Evolutionary conservation across 35 echinoderm and acorn worm species (phyloP).

Genomic region (Apostichopus californicus): DNA sequence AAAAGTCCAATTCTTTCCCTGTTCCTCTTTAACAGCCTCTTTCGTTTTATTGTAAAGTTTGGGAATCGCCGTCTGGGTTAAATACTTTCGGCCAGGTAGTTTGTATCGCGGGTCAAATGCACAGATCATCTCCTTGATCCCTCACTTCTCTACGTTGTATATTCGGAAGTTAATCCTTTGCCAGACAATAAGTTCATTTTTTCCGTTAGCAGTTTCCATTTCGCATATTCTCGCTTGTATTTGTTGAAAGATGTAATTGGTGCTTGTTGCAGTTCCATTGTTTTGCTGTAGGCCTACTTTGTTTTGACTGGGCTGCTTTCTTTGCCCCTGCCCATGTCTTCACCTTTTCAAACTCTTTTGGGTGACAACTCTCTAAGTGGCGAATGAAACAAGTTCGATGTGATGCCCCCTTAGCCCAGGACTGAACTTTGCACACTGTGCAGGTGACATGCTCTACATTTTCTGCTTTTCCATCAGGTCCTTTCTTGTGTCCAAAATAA

Average conservation of each 20-base stretch:
- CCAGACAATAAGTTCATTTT: conserved; percentile 12
- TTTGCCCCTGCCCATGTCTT: background rate
- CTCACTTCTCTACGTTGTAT: background rate
- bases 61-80: conserved; percentile 3
- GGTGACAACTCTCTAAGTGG: background rate
- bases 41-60: conserved; percentile 13
- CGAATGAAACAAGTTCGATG: background rate
- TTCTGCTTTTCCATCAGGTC: conserved; percentile 24
- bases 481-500: conserved; percentile 1
- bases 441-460: background rate
- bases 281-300: background rate
- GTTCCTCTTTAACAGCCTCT: background rate
- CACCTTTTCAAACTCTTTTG: background rate
- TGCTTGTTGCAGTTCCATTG: background rate
- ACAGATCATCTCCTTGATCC: background rate
- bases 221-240: conserved; percentile 2
- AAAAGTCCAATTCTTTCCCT: background rate
- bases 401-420: background rate
- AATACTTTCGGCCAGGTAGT: background rate
- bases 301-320: background rate
- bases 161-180: conserved; percentile 10
- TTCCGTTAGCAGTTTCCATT: too few species aligned
- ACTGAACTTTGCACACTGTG: conserved; percentile 6
- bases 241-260: background rate
- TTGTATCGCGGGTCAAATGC: conserved; percentile 23